Conservation (phyloP, 2,113 vertebrate species). For the Megaceryle torquata region DNA sequence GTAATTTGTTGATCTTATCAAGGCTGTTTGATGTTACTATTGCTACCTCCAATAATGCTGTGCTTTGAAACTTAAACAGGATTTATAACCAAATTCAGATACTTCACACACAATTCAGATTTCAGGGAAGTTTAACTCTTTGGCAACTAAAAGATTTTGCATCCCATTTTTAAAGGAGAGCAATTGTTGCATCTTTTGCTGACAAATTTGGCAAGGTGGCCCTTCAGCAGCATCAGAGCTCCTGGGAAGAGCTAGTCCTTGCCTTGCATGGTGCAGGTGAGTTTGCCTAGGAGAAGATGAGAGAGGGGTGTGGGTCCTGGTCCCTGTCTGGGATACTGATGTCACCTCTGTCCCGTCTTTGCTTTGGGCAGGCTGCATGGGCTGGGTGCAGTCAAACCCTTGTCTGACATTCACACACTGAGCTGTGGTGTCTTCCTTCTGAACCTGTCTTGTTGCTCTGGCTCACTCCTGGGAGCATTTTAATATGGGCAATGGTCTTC, state of each 20-base stretch:
- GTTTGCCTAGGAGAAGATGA: background rate
- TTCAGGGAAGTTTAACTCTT: constrained; percentile 41
- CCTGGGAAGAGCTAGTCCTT: background rate
- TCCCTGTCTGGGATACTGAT: background rate
- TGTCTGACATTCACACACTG: rapidly evolving
- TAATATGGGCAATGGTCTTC: background rate
- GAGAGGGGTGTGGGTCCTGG: background rate
- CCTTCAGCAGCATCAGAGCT: background rate
- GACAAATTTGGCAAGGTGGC: background rate
- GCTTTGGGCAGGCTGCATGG: rapidly evolving
- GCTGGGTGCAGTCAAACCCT: background rate
- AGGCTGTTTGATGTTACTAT: constrained; percentile 50
- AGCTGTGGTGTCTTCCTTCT: rapidly evolving
- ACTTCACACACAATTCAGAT: background rate
- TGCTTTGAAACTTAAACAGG: constrained; percentile 60
- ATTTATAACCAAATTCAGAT: constrained; percentile 37
- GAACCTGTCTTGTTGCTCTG: background rate
- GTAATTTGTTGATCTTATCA: constrained; percentile 73
- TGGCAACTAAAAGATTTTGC: background rate
- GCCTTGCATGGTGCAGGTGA: rapidly evolving
- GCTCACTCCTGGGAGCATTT: background rate
- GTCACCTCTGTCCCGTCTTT: rapidly evolving
- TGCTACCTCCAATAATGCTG: constrained; percentile 33
- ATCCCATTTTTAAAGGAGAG: background rate
- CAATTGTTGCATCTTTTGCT: background rate